Evolutionary conservation across 2,113 vertebrate genomes (phyloP).

Genomic region (Macaca nemestrina): DNA sequence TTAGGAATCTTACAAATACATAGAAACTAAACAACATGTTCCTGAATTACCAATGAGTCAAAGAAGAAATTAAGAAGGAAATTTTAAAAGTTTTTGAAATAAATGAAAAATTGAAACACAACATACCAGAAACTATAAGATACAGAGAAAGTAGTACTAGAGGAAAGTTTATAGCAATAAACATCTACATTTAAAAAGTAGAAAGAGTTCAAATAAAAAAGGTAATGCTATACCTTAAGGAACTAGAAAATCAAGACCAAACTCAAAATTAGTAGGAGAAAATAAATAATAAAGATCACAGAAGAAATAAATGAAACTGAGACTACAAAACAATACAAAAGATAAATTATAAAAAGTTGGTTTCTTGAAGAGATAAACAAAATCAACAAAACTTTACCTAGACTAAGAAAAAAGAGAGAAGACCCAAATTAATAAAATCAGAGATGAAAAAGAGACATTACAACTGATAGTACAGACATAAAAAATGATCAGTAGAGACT

Average conservation of each 20-base stretch:
- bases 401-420: not conserved
- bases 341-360: not conserved
- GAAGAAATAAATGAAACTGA: not conserved
- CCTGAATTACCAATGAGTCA: not conserved
- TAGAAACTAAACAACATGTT: not conserved
- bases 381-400: not conserved
- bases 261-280: not conserved
- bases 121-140: not conserved
- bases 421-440: not conserved
- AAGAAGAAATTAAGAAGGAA: not conserved
- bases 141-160: not conserved
- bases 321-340: not conserved
- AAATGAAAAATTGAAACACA: not conserved
- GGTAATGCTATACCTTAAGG: not conserved
- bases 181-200: not conserved
- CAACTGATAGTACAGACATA: not conserved
- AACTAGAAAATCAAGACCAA: not conserved
- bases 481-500: not conserved
- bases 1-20: not conserved
- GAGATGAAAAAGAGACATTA: not conserved
- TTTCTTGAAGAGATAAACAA: not conserved
- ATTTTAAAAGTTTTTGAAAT: not conserved
- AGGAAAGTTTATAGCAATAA: not conserved
- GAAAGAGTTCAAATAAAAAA: not conserved
- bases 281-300: not conserved